Conservation (phyloP, 2,888 invertebrate genomes). For the Tetragonula carbonaria region DNA sequence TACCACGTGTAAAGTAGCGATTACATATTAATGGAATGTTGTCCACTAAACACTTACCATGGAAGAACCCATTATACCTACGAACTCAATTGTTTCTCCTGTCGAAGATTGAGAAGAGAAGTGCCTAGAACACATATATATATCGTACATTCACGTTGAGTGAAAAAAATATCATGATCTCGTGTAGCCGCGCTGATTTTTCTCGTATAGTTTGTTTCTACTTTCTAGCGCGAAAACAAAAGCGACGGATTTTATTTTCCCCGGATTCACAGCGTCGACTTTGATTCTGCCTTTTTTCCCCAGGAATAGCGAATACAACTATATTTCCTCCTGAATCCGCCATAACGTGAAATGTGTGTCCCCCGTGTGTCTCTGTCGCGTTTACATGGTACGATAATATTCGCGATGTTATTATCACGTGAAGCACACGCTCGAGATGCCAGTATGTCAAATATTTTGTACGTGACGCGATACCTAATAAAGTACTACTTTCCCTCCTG, state of each 20-base stretch:
- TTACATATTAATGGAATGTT: slow-evolving; percentile 44
- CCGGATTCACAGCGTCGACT: background rate
- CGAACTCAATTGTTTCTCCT: slow-evolving; percentile 71
- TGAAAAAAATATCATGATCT: slow-evolving; percentile 48
- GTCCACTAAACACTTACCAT: slow-evolving; percentile 71
- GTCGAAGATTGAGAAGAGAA: slow-evolving; percentile 69
- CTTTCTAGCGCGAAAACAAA: slow-evolving; percentile 47
- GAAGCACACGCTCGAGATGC: background rate
- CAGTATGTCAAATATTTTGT: background rate
- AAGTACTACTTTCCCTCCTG: background rate
- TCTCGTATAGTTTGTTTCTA: slow-evolving; percentile 41
- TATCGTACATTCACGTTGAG: slow-evolving; percentile 68
- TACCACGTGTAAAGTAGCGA: slow-evolving; percentile 66
- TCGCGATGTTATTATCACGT: slow-evolving; percentile 1
- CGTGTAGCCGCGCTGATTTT: slow-evolving; percentile 21
- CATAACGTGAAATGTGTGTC: background rate
- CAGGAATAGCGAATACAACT: background rate
- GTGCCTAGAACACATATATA: slow-evolving; percentile 71
- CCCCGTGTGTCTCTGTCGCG: background rate
- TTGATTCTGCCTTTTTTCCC: slow-evolving; percentile 11
- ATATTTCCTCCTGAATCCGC: background rate
- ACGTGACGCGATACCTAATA: background rate
- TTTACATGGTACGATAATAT: slow-evolving; percentile 7
- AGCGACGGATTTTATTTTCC: slow-evolving; percentile 12
- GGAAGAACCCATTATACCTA: slow-evolving; percentile 73